These are phyloP conservation scores for Watsonalla cultraria DNA, from an alignment of 2,888 invertebrate species.

Conservation along the genomic window DNA sequence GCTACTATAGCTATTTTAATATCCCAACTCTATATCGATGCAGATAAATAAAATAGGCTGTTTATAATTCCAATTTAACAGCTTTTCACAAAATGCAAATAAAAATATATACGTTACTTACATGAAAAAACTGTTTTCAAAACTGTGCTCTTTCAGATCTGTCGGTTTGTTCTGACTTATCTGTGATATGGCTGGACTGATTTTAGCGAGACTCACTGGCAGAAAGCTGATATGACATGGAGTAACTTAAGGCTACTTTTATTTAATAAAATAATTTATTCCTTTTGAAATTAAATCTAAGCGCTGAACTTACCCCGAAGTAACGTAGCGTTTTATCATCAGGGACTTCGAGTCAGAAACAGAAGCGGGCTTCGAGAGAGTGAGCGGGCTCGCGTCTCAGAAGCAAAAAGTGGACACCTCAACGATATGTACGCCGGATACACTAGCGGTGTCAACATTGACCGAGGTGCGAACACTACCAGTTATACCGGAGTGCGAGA, in stretches of 20 bases:
- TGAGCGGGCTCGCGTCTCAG: constrained; percentile 80
- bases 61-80: not conserved
- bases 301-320: no score
- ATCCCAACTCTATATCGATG: not conserved
- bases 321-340: constrained; percentile 12
- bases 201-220: not conserved
- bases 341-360: constrained; percentile 90
- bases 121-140: no score
- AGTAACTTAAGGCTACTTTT: no score
- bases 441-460: constrained; percentile 73
- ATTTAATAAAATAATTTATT: no score
- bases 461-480: constrained; percentile 77
- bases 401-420: constrained; percentile 58
- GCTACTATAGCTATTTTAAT: constrained; percentile 14
- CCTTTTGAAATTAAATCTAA: no score
- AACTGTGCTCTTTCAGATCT: no score
- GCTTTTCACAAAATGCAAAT: no score
- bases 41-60: no score
- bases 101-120: no score
- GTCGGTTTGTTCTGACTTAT: not conserved
- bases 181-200: no score
- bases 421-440: constrained; percentile 64
- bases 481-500: constrained; percentile 44
- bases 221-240: no score
- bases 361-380: constrained; percentile 89